Evolutionary conservation across 2,113 vertebrate genomes (phyloP).

Genomic region (Cyanoderma ruficeps): DNA sequence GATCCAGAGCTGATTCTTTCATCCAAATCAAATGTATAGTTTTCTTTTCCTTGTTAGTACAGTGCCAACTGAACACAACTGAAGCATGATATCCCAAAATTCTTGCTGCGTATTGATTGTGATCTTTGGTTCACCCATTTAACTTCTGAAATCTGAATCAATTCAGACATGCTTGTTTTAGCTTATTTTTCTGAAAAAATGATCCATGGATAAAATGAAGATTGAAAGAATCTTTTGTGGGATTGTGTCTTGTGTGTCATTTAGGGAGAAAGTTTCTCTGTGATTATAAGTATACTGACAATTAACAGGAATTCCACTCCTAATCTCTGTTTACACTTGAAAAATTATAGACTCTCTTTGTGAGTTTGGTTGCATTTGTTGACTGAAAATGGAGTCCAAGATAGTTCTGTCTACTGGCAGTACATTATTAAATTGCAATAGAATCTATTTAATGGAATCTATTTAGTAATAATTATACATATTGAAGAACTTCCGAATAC

Average conservation of each 20-base stretch:
- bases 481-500: background rate
- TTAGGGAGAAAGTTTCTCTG: background rate
- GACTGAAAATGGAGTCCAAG: background rate
- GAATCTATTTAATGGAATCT: background rate
- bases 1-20: background rate
- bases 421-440: background rate
- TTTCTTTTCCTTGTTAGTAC: background rate
- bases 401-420: background rate
- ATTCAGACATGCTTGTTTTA: background rate
- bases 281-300: background rate
- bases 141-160: background rate
- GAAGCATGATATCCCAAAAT: background rate
- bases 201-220: background rate
- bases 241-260: background rate
- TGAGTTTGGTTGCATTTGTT: background rate
- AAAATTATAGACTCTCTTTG: background rate
- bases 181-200: background rate
- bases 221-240: background rate
- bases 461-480: background rate
- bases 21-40: background rate
- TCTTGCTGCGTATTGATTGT: background rate
- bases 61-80: background rate
- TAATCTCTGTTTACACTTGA: background rate
- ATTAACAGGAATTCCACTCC: background rate
- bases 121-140: rapidly evolving